These are phyloP conservation scores for Myrmecobius fasciatus DNA, from an alignment of 2,113 vertebrate species.

Conservation along the genomic window DNA sequence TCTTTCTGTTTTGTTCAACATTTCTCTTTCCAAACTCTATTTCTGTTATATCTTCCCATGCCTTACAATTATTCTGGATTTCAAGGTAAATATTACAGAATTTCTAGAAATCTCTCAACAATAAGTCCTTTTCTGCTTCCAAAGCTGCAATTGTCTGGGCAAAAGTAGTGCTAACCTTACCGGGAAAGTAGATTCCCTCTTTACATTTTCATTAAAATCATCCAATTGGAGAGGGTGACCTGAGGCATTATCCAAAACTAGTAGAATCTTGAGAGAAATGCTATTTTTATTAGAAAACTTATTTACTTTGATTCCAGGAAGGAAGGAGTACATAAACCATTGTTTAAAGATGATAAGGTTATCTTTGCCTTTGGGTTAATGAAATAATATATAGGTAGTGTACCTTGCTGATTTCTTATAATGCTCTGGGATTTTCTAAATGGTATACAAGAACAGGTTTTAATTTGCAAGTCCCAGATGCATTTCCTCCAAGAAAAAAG, in stretches of 20 bases:
- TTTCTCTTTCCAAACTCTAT: not conserved
- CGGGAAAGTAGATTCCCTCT: not conserved
- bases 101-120: not conserved
- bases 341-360: not conserved
- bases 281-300: not conserved
- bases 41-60: not conserved
- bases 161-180: not conserved
- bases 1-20: not conserved
- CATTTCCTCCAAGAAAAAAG: not conserved
- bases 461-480: not conserved
- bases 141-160: not conserved
- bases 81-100: not conserved
- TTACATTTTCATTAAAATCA: not conserved
- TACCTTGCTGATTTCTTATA: not conserved
- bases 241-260: not conserved
- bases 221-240: not conserved
- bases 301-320: not conserved
- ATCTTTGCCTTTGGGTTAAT: not conserved
- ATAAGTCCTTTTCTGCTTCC: not conserved
- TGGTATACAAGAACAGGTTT: not conserved
- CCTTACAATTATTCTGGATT: not conserved
- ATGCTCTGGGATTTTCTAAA: not conserved
- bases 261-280: not conserved
- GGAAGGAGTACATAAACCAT: not conserved
- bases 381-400: not conserved